Base-by-base conservation (phyloP, 2,113 vertebrate species). In the Psophia crepitans region DNA sequence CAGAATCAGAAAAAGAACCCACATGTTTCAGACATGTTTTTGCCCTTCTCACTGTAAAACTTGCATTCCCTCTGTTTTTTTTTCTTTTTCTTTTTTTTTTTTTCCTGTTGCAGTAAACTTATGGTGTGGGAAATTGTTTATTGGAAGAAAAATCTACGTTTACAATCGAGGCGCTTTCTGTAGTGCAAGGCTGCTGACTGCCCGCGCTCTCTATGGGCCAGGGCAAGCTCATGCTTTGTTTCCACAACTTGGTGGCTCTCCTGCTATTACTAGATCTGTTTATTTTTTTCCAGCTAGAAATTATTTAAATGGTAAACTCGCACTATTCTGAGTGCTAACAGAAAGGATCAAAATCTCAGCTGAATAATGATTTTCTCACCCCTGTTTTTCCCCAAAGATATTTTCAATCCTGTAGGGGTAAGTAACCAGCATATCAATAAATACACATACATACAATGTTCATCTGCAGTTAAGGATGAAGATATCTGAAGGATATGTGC, bases 401-500 rank as follows among this genome's bases (percentile, higher is more conserved):
- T 24, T 39, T 37, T 27, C 26, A 83, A 53, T 87, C 39, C 65
- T 19, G 3, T 10, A 12, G 76, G 64, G 11, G 12, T 27, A n/a
- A 84, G 73, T 27, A 28, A 16, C 32, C 61, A 41, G 84, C 30
- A 4, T 13, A 37, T 35, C 60, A 9, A 35, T n/a, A 79, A 84
- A 60, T 8, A 32, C 43, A 0, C 0, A 1, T 0, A 2, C 66
- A 1, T 3, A 1, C 37, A 2, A 9, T 1, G 73, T 35, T 85
- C 14, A 8, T 8, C 14, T 24, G 88, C 82, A 43, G 60, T 6
- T 32, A 5, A 24, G 84, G 16, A 74, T 2, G 49, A 48, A 58
- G 85, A 14, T 46, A 18, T 3, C 37, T 9, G 13, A 95, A 78
- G 71, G 79, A 15, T 91, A 51, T 6, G 37, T 79, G 86, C 86